These are phyloP conservation scores for Lichenostomus cassidix DNA, from an alignment of 2,113 vertebrate species.

Conservation along the genomic window DNA sequence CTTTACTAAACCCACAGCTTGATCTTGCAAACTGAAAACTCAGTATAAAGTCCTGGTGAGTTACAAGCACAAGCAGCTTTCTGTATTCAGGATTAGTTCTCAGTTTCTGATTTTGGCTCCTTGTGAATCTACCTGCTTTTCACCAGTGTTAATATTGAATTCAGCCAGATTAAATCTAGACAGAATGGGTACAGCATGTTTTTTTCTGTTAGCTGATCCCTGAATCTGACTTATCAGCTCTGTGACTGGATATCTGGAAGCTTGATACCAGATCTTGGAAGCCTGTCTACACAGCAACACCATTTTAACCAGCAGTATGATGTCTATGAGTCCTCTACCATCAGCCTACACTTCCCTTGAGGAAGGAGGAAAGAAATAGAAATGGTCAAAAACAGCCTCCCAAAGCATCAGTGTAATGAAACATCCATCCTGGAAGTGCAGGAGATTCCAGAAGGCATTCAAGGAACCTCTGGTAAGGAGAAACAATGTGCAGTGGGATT, in stretches of 20 bases:
- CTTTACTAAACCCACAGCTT: background rate
- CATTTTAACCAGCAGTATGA: background rate
- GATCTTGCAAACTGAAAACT: background rate
- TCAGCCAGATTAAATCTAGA: background rate
- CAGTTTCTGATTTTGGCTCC: background rate
- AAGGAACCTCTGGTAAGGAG: background rate
- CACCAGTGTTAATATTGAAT: background rate
- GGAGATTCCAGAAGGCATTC: background rate
- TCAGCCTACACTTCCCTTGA: rapidly evolving
- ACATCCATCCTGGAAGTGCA: background rate
- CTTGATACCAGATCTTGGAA: background rate
- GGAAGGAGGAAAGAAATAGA: background rate
- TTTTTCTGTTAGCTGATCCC: background rate
- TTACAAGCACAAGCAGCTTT: rapidly evolving
- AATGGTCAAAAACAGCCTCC: background rate
- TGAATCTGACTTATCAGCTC: background rate
- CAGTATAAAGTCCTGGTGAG: background rate
- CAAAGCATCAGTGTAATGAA: background rate
- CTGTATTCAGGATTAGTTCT: background rate
- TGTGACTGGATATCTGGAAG: background rate
- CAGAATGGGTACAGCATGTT: background rate
- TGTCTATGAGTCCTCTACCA: background rate
- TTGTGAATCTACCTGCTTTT: background rate
- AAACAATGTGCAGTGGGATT: background rate
- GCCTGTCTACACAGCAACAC: background rate